Evolutionary conservation across 2,888 invertebrate genomes (phyloP), one percentile per base, ranked within the genome.

Genomic region (Drosophila buzzatii): DNA sequence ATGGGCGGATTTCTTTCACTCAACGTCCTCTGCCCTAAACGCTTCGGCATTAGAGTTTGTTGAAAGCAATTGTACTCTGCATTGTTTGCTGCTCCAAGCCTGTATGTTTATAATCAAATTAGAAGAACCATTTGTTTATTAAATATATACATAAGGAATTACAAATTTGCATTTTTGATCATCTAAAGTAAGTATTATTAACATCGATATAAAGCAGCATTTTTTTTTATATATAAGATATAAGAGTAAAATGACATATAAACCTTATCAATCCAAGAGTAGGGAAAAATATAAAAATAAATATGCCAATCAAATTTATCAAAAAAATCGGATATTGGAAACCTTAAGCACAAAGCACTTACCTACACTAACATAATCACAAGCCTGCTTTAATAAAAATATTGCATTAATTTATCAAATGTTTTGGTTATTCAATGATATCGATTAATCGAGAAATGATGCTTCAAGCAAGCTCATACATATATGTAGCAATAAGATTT

Each of bases 1-100:
- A 33, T 41, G 53, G 47, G 42, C 58, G 71, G 58, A 58, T 18
- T 71, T 44, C 18, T 37, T 37, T 53, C 41, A 42, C 3, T 57
- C 20, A 45, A 57, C 53, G 49, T 53, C 44, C 60, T 23, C 10
- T 10, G 23, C 70, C n/a, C 49, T 33, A 39, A 58, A 18, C 14
- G 27, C 20, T 37, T 20, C 33, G 20, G 31, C 41, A 70, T 47
- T 70, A 42, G 4, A 47, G 51, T 31, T 31, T 6, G 20, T 35
- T 14, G 12, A n/a, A 20, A 7, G 41, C 9, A 14, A 35, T 27
- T 53, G 33, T 23, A 14, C 55, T 20, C 16, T 12, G 33, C 16
- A 39, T 41, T 55, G 31, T 56, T 41, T n/a, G 39, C 27, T 3
- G n/a, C 53, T 27, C n/a, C 39, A n/a, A 39, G n/a, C 39, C 39